Percentiles rank a stretch among this genome's conserved stretches.
These are phyloP conservation scores for Drosophila gaucha DNA, from an alignment of 2,888 invertebrate species.

Conservation along the genomic window DNA sequence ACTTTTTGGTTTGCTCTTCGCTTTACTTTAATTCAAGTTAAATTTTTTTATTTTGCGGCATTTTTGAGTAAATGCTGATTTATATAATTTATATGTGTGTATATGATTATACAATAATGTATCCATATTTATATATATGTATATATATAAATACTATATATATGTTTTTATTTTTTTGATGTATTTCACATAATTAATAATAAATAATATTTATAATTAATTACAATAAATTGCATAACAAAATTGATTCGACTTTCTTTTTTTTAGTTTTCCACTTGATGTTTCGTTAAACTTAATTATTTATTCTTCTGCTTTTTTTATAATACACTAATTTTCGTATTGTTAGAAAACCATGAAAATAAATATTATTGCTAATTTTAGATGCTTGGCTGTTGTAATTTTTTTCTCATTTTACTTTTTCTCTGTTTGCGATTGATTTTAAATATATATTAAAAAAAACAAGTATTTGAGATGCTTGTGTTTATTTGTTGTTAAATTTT, in stretches of 20 bases:
- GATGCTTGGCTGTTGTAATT: neutral
- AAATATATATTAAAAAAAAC: slow-evolving; percentile 27
- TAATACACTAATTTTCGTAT: slow-evolving; percentile 38
- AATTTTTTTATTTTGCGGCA: slow-evolving; percentile 43
- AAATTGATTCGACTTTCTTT: slow-evolving; percentile 52
- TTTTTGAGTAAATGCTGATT: slow-evolving; percentile 64
- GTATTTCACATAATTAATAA: slow-evolving; percentile 59
- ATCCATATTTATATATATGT: slow-evolving; percentile 34
- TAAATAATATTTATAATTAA: slow-evolving; percentile 75
- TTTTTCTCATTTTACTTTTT: slow-evolving; percentile 16
- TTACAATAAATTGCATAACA: slow-evolving; percentile 79
- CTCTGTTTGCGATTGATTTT: slow-evolving; percentile 39
- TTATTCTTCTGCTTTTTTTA: slow-evolving; percentile 34
- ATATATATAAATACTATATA: slow-evolving; percentile 33
- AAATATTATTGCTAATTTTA: slow-evolving; percentile 47
- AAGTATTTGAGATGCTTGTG: slow-evolving; percentile 14
- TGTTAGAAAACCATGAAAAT: slow-evolving; percentile 64
- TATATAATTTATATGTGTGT: slow-evolving; percentile 47
- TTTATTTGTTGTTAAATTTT: neutral
- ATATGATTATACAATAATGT: slow-evolving; percentile 57
- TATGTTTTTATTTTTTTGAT: slow-evolving; percentile 35
- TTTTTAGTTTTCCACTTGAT: slow-evolving; percentile 23
- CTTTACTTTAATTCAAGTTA: slow-evolving; percentile 19
- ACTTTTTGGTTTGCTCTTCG: slow-evolving; percentile 56
- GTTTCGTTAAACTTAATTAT: slow-evolving; percentile 48